Evolutionary conservation across 1,140 invertebrate species (phyloP).

Genomic region (Anagrus nilaparvatae): DNA sequence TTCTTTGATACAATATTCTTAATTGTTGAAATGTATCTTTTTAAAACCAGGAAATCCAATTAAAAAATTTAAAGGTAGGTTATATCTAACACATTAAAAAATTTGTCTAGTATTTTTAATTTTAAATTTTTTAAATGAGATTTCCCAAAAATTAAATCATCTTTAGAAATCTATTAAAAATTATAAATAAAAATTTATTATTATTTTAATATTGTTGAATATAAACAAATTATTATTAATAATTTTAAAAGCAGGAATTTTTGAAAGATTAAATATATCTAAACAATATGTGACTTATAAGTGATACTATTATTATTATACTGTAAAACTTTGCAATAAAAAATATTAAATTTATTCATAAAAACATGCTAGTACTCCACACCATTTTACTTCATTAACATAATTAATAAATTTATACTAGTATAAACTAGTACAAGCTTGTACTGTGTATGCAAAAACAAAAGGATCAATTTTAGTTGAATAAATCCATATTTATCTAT

Average conservation of each 20-base stretch:
- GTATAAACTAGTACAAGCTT: too few relatives aligned
- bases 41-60: constrained; percentile 34
- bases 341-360: constrained; percentile 11
- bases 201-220: neutral
- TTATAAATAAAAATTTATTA: constrained; percentile 1
- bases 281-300: neutral
- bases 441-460: neutral
- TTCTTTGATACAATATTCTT: constrained; percentile 29
- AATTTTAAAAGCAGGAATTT: neutral
- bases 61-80: constrained; percentile 29
- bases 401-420: too few relatives aligned
- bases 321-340: neutral
- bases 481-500: constrained; percentile 14
- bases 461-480: constrained; percentile 9
- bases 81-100: constrained; percentile 23
- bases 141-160: constrained; percentile 20
- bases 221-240: neutral
- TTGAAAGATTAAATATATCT: neutral
- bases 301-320: neutral
- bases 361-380: too few relatives aligned
- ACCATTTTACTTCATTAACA: too few relatives aligned
- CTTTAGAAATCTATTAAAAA: constrained; percentile 22
- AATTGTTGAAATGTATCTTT: constrained; percentile 21
- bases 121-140: constrained; percentile 25
- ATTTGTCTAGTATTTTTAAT: constrained; percentile 32